Percentiles rank a stretch among this genome's conserved stretches.
phyloP scores from a whole-genome alignment of 2,888 invertebrate species.

The Hydrotaea diabolus region DNA sequence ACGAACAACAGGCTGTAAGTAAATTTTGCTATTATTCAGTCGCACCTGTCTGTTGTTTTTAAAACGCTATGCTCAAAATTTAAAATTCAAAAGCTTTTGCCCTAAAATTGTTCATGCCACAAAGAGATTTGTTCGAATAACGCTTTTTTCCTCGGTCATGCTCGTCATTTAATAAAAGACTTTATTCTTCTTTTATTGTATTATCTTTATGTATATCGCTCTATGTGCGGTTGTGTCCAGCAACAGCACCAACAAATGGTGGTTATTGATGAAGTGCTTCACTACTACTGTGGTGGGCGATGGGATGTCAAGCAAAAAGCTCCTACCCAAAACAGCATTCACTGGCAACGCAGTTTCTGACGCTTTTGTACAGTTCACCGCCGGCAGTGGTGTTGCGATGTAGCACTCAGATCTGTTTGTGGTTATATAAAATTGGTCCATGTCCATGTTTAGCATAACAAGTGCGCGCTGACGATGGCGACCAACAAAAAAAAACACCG shows the following conservation, averaged over 20 bases:
- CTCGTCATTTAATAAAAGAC: too few relatives aligned
- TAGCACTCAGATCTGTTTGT: not conserved
- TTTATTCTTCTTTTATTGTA: too few relatives aligned
- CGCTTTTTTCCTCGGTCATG: too few relatives aligned
- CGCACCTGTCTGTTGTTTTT: too few relatives aligned
- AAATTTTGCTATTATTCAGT: too few relatives aligned
- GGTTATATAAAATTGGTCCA: not conserved
- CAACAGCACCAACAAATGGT: not conserved
- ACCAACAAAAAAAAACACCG: not conserved
- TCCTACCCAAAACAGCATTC: not conserved
- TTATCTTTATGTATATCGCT: too few relatives aligned
- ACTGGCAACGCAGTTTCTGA: not conserved
- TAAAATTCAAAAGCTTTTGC: too few relatives aligned
- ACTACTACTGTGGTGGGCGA: not conserved
- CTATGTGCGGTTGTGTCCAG: too few relatives aligned
- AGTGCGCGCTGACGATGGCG: conserved; percentile 13
- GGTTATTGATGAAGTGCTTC: not conserved
- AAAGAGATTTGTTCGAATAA: too few relatives aligned
- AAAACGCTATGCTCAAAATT: too few relatives aligned
- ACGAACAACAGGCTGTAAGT: too few relatives aligned
- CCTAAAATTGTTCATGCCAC: too few relatives aligned
- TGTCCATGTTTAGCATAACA: conserved; percentile 33
- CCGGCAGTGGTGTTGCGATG: not conserved
- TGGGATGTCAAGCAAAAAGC: not conserved
- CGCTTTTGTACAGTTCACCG: not conserved